A percentile compares a stretch with the other conserved stretches of the same genome.
phyloP scores from a whole-genome alignment of 2,113 vertebrate species.

The Neopipo cinnamomea region DNA sequence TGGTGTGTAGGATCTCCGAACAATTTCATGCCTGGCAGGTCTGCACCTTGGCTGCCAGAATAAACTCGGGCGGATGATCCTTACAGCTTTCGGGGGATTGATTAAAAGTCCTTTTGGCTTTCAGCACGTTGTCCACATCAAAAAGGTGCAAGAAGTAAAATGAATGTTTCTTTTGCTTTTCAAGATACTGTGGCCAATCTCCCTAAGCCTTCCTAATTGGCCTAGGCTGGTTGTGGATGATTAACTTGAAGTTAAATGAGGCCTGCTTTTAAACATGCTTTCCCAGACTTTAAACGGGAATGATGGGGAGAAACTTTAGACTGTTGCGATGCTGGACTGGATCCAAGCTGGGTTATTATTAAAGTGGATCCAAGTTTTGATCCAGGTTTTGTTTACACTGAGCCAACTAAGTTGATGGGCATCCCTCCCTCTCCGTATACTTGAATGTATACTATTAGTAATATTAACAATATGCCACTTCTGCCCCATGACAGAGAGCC shows the following conservation, averaged over 20 bases:
- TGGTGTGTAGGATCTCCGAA: slow-evolving; percentile 27
- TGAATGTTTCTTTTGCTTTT: slow-evolving; percentile 61
- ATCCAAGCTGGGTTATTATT: slow-evolving; percentile 72
- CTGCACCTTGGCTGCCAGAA: slow-evolving; percentile 31
- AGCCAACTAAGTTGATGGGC: slow-evolving; percentile 15
- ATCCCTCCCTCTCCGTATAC: slow-evolving; percentile 10
- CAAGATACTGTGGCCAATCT: slow-evolving; percentile 21
- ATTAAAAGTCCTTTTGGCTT: slow-evolving; percentile 61
- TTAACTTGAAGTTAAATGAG: slow-evolving; percentile 82
- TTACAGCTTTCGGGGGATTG: slow-evolving; percentile 22
- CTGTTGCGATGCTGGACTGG: slow-evolving; percentile 56
- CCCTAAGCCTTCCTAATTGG: slow-evolving; percentile 47
- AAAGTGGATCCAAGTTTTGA: slow-evolving; percentile 77
- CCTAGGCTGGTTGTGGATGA: slow-evolving; percentile 55
- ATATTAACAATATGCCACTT: neutral
- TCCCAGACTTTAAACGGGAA: slow-evolving; percentile 69
- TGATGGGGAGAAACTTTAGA: slow-evolving; percentile 59
- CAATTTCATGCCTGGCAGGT: slow-evolving; percentile 50
- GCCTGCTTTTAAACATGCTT: slow-evolving; percentile 74
- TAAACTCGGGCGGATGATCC: slow-evolving; percentile 20
- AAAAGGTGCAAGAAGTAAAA: slow-evolving; percentile 71
- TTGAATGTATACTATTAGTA: neutral
- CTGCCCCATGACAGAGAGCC: neutral
- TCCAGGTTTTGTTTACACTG: slow-evolving; percentile 70
- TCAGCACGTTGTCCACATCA: slow-evolving; percentile 66